Percentiles rank a stretch among this genome's conserved stretches.
Evolutionary conservation across 2,888 invertebrate species (phyloP).

Genomic region (Spisula subtruncata): DNA sequence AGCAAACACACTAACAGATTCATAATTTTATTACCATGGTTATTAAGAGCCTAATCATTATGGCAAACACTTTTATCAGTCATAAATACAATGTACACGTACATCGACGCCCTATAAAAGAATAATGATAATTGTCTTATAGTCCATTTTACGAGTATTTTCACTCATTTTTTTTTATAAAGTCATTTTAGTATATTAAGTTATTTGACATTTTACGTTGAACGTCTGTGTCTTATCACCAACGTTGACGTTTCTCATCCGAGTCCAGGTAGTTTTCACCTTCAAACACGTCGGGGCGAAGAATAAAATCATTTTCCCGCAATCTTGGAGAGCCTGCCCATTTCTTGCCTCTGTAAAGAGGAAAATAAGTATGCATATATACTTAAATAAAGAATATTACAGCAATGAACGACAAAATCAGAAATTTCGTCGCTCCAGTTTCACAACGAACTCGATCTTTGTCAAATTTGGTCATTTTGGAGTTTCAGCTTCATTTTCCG

Average conservation of each 20-base stretch:
- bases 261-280: not conserved
- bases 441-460: no score
- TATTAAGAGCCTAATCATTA: no score
- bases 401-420: not conserved
- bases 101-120: no score
- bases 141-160: not conserved
- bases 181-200: not conserved
- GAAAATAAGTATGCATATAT: not conserved
- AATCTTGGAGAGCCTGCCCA: conserved; percentile 16
- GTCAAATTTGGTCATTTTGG: no score
- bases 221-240: not conserved
- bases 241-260: conserved; percentile 17
- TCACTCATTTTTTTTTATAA: not conserved
- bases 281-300: conserved; percentile 22
- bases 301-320: not conserved
- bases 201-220: not conserved
- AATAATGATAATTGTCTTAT: not conserved
- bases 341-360: conserved; percentile 57
- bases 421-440: no score
- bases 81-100: no score
- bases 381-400: not conserved
- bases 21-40: no score
- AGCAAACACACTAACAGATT: no score
- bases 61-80: no score
- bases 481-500: no score